phyloP scores from a whole-genome alignment of 2,797 vertebrate genomes.

The Sparidentex hasta region DNA sequence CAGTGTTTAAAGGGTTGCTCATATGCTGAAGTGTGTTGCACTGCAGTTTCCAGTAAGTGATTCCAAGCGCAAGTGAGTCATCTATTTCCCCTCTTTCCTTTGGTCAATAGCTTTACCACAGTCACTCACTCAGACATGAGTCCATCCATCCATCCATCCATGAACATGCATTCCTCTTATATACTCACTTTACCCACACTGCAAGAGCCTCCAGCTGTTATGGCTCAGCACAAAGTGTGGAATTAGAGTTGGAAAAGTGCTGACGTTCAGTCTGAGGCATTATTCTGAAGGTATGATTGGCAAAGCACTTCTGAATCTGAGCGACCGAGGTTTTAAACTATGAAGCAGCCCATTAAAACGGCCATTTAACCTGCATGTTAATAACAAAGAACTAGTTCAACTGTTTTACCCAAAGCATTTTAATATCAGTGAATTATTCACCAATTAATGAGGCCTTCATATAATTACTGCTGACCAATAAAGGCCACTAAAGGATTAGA shows the following conservation, averaged over 20 bases:
- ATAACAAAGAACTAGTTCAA: not conserved
- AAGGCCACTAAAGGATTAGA: conserved; percentile 15
- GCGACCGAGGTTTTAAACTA: not conserved
- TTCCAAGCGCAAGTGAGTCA: not conserved
- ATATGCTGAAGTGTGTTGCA: not conserved
- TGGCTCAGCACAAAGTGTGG: conserved; percentile 3
- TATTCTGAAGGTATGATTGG: conserved; percentile 15
- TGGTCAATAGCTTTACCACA: not conserved
- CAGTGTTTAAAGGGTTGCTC: not conserved
- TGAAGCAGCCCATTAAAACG: conserved; percentile 14
- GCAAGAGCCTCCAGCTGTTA: conserved; percentile 18
- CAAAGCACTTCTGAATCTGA: not conserved
- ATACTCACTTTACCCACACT: not conserved
- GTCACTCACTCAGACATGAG: not conserved
- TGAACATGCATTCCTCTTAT: not conserved
- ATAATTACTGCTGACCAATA: conserved; percentile 20
- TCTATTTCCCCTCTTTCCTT: not conserved
- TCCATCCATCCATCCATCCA: not conserved
- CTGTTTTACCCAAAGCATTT: not conserved
- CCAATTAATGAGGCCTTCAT: conserved; percentile 3
- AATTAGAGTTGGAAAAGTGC: conserved; percentile 1
- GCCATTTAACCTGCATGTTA: not conserved
- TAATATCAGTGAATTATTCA: conserved; percentile 15
- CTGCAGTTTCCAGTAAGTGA: conserved; percentile 4
- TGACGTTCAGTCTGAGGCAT: not conserved